These are phyloP conservation scores for Pristionchus fissidentatus DNA, from an alignment of 2,888 invertebrate genomes.

Conservation along the genomic window DNA sequence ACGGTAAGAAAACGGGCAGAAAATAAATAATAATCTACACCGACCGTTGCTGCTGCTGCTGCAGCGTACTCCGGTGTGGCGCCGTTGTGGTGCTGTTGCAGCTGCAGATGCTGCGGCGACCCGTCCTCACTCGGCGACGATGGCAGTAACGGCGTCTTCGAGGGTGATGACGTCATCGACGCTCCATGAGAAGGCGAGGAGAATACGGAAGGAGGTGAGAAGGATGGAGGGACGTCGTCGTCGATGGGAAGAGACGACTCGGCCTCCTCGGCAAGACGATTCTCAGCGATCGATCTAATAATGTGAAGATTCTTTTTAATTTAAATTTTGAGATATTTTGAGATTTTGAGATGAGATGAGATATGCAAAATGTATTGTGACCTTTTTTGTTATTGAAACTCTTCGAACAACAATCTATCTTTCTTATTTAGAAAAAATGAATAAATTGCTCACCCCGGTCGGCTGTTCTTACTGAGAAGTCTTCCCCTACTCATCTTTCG, in stretches of 20 bases:
- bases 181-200: neutral
- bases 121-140: no score
- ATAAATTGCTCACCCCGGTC: neutral
- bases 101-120: no score
- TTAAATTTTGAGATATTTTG: neutral
- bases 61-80: no score
- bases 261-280: neutral
- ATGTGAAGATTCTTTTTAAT: neutral
- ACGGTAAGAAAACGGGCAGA: no score
- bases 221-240: neutral
- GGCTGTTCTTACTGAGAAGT: constrained; percentile 20
- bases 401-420: neutral
- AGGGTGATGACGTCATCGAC: no score
- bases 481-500: constrained; percentile 18
- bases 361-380: no score
- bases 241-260: neutral
- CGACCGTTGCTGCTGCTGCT: no score
- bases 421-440: neutral
- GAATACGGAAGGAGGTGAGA: neutral
- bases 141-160: no score
- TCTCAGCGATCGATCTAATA: constrained; percentile 24
- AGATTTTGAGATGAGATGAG: no score
- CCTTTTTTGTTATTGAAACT: no score
- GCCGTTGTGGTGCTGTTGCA: no score
- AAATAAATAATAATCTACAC: no score